Conservation (phyloP, 2,113 vertebrate genomes). For the Pelodiscus sinensis region DNA sequence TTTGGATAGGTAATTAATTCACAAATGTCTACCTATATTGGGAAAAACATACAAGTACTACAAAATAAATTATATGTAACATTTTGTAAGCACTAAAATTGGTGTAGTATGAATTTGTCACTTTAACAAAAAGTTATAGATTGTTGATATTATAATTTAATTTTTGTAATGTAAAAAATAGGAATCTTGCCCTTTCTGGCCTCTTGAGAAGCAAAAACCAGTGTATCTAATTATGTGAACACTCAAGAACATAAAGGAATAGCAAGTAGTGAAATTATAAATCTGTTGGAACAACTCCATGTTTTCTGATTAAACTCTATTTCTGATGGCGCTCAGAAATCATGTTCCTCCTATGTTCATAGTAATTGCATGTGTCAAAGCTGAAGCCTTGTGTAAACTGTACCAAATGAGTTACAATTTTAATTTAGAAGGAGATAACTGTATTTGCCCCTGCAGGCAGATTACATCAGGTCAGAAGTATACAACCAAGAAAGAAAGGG, state of each 20-base stretch:
- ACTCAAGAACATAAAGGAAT: constrained; percentile 81
- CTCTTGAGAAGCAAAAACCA: constrained; percentile 77
- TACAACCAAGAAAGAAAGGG: constrained; percentile 83
- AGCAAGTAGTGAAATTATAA: constrained; percentile 85
- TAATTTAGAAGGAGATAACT: constrained; percentile 85
- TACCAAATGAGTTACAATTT: constrained; percentile 81
- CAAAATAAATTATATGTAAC: constrained; percentile 75
- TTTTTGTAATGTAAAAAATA: constrained; percentile 82
- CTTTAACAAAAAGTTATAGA: constrained; percentile 77
- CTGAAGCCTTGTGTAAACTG: constrained; percentile 82
- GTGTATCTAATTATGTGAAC: constrained; percentile 87
- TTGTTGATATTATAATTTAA: constrained; percentile 82
- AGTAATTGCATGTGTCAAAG: constrained; percentile 90
- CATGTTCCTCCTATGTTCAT: constrained; percentile 80
- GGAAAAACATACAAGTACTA: constrained; percentile 35
- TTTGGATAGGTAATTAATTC: constrained; percentile 77
- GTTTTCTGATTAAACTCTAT: constrained; percentile 86
- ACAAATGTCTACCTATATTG: constrained; percentile 22
- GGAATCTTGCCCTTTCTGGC: constrained; percentile 78
- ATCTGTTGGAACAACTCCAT: constrained; percentile 79
- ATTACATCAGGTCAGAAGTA: constrained; percentile 85
- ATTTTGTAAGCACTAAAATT: constrained; percentile 81
- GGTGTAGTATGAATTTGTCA: constrained; percentile 80
- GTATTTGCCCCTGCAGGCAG: constrained; percentile 79
- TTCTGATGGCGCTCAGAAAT: constrained; percentile 83